Conservation (phyloP, 2,888 invertebrate species). For the Aphelenchoides bicaudatus region DNA sequence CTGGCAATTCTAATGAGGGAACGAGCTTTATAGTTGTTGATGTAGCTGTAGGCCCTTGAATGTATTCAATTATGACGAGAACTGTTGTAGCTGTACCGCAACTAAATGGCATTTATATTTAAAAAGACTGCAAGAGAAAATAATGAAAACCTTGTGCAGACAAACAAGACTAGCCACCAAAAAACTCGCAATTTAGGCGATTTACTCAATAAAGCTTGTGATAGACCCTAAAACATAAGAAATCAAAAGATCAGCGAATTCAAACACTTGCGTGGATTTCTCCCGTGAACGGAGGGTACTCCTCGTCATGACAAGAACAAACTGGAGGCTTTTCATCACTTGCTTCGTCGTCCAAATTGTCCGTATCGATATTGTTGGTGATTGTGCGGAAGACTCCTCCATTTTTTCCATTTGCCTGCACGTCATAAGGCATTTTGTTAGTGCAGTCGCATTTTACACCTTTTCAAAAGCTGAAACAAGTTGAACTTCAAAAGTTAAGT, state of each 20-base stretch:
- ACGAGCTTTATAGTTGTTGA: conserved; percentile 54
- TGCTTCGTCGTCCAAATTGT: background rate
- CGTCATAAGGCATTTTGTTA: background rate
- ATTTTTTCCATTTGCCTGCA: conserved; percentile 6
- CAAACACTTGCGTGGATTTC: conserved; percentile 55
- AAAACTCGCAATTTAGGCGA: conserved; percentile 37
- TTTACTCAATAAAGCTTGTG: conserved; percentile 41
- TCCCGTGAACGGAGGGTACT: conserved; percentile 57
- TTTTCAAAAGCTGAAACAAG: too few relatives aligned
- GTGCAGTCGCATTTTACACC: too few relatives aligned
- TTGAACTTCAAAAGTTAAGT: too few relatives aligned
- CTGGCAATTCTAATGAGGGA: conserved; percentile 45
- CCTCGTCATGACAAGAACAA: conserved; percentile 49
- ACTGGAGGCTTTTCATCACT: background rate
- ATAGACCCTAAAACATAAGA: background rate
- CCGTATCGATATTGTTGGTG: background rate
- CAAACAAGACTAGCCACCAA: conserved; percentile 54
- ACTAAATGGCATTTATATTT: too few relatives aligned
- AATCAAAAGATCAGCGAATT: conserved; percentile 24
- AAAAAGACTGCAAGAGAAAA: too few relatives aligned
- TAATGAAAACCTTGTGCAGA: conserved; percentile 46
- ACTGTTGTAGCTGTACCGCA: conserved; percentile 45
- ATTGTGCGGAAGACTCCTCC: too few relatives aligned
- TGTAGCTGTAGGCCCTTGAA: conserved; percentile 54
- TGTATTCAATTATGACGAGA: conserved; percentile 48